Base-by-base conservation (phyloP, 2,113 vertebrate genomes). In the Meriones unguiculatus region DNA sequence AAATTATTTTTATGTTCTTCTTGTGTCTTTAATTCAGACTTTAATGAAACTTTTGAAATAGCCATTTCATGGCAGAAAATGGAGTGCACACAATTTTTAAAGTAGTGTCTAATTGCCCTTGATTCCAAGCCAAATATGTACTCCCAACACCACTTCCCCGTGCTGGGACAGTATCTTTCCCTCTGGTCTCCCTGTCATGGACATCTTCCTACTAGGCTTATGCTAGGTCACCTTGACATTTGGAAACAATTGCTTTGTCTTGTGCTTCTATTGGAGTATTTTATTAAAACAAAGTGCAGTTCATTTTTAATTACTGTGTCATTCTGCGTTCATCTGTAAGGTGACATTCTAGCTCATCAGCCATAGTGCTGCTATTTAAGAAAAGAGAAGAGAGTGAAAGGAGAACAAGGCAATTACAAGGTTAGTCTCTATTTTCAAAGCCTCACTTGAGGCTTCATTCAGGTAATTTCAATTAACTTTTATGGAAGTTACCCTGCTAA, bases 391-490 rank as follows among this genome's bases (percentile, higher is more conserved):
- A 93, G 41, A 50, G 75, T 89, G 32, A 96, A 95, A 92, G 59
- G 78, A 97, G 80, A 96, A 54, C 62, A 77, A 78, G 57, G 65
- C 50, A 88, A 85, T 94, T 64, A 91, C 62, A 88, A 78, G 54
- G 85, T 92, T 94, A 95, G 88, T 91, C 67, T 97, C 38, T 86
- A 41, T 89, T 91, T 89, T 87, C 88, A 89, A 87, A 95, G 92
- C 65, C 77, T 90, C 80, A 41, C 73, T 73, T 92, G 67, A 93
- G 88, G 72, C 81, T 93, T 91, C 90, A 89, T 95, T 94, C 87
- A 94, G 82, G 93, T 97, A 96, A 96, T 97, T 98, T 89, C 89
- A 97, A 96, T 97, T 87, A 95, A 96, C 94, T 97, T 97, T 94
- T 97, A 96, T 93, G 91, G 92, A 90, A 70, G 75, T 97, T 93